Percentiles rank a stretch among this genome's conserved stretches.
Evolutionary conservation across 2,113 vertebrate genomes (phyloP).

Genomic region (Malaclemys terrapin): DNA sequence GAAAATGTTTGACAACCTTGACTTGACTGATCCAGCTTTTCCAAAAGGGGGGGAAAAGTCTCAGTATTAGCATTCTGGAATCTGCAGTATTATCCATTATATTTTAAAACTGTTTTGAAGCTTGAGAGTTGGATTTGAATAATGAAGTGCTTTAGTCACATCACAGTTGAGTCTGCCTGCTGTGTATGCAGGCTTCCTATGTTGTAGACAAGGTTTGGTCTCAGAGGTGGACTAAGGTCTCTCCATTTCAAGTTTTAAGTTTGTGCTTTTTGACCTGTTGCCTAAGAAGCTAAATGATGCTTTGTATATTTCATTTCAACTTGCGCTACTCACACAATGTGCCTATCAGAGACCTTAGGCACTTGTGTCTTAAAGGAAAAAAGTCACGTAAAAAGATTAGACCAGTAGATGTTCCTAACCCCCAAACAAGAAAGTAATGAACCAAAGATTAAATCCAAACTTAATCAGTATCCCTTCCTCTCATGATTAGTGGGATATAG

Average conservation of each 20-base stretch:
- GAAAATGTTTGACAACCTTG: background rate
- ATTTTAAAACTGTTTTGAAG: background rate
- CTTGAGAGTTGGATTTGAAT: background rate
- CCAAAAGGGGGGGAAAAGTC: background rate
- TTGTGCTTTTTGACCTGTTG: background rate
- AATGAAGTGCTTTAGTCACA: background rate
- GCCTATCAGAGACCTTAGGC: background rate
- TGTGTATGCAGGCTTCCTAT: background rate
- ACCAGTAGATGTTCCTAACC: background rate
- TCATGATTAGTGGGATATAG: background rate
- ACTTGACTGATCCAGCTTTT: background rate
- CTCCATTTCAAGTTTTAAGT: background rate
- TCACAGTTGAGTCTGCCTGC: background rate
- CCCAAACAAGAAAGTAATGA: background rate
- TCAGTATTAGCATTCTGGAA: background rate
- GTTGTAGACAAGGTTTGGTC: background rate
- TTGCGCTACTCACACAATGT: background rate
- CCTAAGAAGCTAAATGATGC: background rate
- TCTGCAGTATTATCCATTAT: rapidly evolving
- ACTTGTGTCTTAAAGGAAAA: background rate
- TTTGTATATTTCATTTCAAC: background rate
- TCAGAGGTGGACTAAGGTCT: background rate
- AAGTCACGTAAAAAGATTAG: background rate
- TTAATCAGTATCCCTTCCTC: background rate
- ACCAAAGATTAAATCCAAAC: background rate